phyloP scores from a whole-genome alignment of 2,888 invertebrate genomes.

The Ophion ventricosus region DNA sequence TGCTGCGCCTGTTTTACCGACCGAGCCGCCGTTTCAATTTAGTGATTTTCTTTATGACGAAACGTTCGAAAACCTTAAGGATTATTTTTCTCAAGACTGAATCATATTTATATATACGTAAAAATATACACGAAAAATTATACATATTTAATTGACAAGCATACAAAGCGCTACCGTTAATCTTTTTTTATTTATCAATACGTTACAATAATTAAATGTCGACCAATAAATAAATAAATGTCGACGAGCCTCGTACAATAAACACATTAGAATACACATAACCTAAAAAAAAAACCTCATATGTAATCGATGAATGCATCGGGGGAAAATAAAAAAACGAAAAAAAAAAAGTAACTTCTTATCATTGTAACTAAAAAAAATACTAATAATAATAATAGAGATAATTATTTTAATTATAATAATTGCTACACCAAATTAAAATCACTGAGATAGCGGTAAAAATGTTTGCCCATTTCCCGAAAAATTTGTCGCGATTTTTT shows the following conservation, averaged over 20 bases:
- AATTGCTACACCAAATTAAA: slow-evolving; percentile 7
- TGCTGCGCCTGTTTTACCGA: neutral
- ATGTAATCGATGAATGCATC: neutral
- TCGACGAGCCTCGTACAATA: slow-evolving; percentile 15
- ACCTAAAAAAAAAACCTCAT: slow-evolving; percentile 23
- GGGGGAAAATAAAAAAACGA: neutral
- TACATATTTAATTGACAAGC: neutral
- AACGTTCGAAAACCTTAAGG: neutral
- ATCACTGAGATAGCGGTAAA: slow-evolving; percentile 9
- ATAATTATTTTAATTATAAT: slow-evolving; percentile 23
- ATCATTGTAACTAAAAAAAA: neutral
- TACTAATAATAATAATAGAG: slow-evolving; percentile 10
- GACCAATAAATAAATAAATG: slow-evolving; percentile 12
- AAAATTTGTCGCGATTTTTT: neutral
- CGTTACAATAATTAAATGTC: neutral
- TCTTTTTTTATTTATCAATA: neutral
- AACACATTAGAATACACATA: neutral
- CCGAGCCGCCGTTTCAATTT: neutral
- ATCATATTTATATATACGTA: slow-evolving; percentile 3
- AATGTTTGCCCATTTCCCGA: neutral
- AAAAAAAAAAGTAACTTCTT: neutral
- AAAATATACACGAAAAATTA: neutral
- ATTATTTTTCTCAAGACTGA: slow-evolving; percentile 60
- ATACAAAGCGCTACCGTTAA: neutral
- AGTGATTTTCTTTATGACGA: neutral